A percentile compares a stretch with the other conserved stretches of the same genome.
These are phyloP conservation scores for Trematomus loennbergii DNA, from an alignment of 2,113 vertebrate genomes.

Conservation along the genomic window DNA sequence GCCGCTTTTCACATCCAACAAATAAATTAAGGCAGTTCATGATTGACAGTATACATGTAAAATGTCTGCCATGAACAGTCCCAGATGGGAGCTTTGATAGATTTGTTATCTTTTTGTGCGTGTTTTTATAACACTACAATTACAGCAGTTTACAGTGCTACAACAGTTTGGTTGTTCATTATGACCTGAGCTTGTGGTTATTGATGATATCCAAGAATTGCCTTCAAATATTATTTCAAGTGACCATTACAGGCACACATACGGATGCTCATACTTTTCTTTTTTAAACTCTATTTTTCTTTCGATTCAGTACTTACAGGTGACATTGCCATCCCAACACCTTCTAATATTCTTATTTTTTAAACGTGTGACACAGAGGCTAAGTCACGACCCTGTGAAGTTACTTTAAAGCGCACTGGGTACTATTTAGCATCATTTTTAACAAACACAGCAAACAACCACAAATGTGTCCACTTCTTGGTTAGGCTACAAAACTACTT, in stretches of 20 bases:
- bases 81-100: conserved; percentile 40
- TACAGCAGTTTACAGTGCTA: neutral
- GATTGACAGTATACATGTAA: conserved; percentile 52
- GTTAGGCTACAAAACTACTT: too few relatives aligned
- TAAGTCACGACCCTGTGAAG: too few relatives aligned
- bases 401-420: too few relatives aligned
- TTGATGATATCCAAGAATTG: conserved; percentile 3
- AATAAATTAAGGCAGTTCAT: conserved; percentile 50
- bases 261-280: neutral
- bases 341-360: too few relatives aligned
- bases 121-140: conserved; percentile 2
- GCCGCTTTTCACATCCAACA: conserved; percentile 53
- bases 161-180: conserved; percentile 1
- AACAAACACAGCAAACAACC: too few relatives aligned
- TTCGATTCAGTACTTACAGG: too few relatives aligned
- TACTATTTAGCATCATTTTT: too few relatives aligned
- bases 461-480: too few relatives aligned
- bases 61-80: conserved; percentile 47
- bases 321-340: too few relatives aligned
- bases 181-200: neutral
- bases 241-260: neutral
- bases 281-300: too few relatives aligned
- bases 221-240: neutral
- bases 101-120: conserved; percentile 13
- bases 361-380: too few relatives aligned